Conservation (phyloP, 2,797 vertebrate species). For the Siniperca undulata region DNA sequence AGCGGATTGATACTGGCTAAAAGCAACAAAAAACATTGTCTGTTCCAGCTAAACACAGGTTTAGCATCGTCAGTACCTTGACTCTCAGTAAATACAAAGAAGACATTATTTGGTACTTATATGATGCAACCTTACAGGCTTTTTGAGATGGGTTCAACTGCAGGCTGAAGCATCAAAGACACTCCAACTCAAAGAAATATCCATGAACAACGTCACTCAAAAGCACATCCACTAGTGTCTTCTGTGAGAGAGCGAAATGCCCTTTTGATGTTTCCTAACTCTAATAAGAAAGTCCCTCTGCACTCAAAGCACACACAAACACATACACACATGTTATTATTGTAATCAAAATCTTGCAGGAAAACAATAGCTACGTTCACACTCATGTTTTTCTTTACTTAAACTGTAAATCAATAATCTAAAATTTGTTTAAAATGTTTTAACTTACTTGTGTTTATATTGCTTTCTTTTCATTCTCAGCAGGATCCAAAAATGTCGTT, state of each 20-base stretch:
- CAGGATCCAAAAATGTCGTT: background rate
- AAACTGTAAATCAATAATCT: background rate
- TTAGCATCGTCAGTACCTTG: background rate
- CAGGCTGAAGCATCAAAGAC: conserved; percentile 19
- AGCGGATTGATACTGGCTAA: background rate
- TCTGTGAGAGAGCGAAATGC: background rate
- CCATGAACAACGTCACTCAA: background rate
- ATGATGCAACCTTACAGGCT: conserved; percentile 9
- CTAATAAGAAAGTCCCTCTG: background rate
- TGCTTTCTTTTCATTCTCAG: background rate
- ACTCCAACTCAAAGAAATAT: conserved; percentile 4
- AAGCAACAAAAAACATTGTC: background rate
- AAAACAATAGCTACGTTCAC: background rate
- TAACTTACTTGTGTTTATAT: background rate
- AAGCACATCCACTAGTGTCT: background rate
- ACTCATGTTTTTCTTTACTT: background rate
- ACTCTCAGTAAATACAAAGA: background rate
- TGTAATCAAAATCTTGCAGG: background rate
- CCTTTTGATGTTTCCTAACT: background rate
- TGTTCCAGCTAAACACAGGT: background rate
- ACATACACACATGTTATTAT: background rate
- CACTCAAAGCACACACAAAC: background rate
- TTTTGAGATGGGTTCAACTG: background rate
- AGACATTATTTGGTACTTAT: background rate
- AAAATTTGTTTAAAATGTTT: background rate